Evolutionary conservation across 2,797 vertebrate species (phyloP).

Genomic region (Ciconia nigra): DNA sequence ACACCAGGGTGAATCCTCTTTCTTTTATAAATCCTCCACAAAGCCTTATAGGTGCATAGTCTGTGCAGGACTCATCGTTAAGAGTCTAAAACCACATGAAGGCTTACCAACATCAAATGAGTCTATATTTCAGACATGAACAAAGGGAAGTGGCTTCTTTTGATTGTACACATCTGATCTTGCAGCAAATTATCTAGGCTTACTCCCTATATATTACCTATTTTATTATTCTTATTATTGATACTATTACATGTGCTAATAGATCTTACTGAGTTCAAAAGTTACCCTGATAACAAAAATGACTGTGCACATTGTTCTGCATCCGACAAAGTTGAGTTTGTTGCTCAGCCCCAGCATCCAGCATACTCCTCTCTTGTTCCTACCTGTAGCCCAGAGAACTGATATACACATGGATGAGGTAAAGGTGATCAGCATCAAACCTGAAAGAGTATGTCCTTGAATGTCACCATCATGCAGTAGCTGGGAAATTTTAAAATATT

Average conservation of each 20-base stretch:
- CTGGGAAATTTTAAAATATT: background rate
- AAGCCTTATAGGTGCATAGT: background rate
- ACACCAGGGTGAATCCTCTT: background rate
- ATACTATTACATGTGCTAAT: background rate
- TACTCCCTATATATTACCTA: background rate
- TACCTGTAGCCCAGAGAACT: background rate
- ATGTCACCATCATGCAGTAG: background rate
- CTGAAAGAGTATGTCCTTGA: background rate
- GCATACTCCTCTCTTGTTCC: background rate
- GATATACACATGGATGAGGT: rapidly evolving
- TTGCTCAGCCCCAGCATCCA: background rate
- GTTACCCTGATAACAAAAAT: constrained; percentile 7
- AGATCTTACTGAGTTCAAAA: background rate
- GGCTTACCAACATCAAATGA: background rate
- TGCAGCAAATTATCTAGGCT: background rate
- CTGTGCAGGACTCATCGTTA: background rate
- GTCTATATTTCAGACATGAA: background rate
- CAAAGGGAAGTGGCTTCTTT: constrained; percentile 13
- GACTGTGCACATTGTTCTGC: background rate
- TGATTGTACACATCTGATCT: background rate
- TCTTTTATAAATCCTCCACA: background rate
- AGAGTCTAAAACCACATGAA: background rate
- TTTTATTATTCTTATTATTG: background rate
- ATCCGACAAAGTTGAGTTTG: background rate
- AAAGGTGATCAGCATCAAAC: background rate